phyloP scores from a whole-genome alignment of 2,113 vertebrate species.

The Butastur rufipennis region DNA sequence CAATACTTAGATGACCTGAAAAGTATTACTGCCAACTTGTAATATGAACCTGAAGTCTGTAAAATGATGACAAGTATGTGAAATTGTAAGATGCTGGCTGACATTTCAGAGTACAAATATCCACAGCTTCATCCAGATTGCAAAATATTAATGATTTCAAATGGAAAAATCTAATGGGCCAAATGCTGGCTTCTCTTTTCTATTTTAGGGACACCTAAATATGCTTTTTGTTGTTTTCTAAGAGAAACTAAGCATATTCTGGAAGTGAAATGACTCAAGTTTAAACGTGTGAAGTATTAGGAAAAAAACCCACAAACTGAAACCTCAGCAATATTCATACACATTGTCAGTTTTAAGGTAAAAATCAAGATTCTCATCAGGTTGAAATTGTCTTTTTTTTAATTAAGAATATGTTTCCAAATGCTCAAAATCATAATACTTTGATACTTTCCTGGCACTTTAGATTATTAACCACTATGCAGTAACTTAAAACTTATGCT shows the following conservation, averaged over 20 bases:
- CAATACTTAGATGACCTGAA: conserved; percentile 18
- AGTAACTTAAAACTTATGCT: neutral
- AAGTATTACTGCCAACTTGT: neutral
- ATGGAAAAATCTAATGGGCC: conserved; percentile 53
- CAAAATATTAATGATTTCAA: conserved; percentile 58
- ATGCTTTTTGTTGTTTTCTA: neutral
- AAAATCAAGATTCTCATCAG: neutral
- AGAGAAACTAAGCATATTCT: neutral
- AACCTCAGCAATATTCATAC: neutral
- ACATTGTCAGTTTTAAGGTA: neutral
- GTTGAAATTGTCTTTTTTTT: neutral
- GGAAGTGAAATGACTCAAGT: neutral
- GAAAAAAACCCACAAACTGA: neutral
- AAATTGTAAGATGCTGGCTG: conserved; percentile 50
- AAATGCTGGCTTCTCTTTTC: neutral
- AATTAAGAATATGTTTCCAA: neutral
- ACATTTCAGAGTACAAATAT: conserved; percentile 56
- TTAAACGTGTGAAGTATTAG: neutral
- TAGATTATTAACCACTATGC: neutral
- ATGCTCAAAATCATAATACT: neutral
- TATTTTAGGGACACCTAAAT: conserved; percentile 47
- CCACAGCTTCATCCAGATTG: conserved; percentile 57
- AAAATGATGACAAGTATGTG: conserved; percentile 50
- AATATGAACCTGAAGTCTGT: conserved; percentile 49
- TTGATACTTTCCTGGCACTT: neutral